These are phyloP conservation scores for Trididemnum clinides DNA, from an alignment of 23 tunicate species.

Conservation along the genomic window DNA sequence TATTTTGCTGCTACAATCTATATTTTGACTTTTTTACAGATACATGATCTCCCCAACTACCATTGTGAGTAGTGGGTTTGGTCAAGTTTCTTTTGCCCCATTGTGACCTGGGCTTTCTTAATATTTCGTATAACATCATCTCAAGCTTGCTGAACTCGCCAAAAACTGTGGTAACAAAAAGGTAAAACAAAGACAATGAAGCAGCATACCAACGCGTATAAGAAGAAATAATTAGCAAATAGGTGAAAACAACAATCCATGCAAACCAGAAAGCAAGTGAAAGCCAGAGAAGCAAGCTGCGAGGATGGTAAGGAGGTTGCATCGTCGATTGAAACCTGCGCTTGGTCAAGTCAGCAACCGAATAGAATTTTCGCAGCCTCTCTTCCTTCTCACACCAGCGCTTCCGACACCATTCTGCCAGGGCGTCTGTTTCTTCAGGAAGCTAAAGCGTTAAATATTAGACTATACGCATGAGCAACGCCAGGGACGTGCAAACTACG, in stretches of 20 bases:
- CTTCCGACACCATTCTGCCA: slow-evolving; percentile 61
- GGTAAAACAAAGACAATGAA: slow-evolving; percentile 30
- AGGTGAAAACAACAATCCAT: neutral
- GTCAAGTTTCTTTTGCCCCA: slow-evolving; percentile 3
- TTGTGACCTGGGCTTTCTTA: neutral
- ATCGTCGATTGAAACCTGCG: slow-evolving; percentile 48
- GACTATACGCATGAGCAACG: too few relatives aligned
- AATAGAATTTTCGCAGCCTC: slow-evolving; percentile 49
- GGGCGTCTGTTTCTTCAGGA: slow-evolving; percentile 54
- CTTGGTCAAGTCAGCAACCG: slow-evolving; percentile 9
- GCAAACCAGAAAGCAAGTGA: slow-evolving; percentile 45
- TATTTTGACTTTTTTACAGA: too few relatives aligned
- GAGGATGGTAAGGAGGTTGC: slow-evolving; percentile 27
- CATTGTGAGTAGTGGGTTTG: too few relatives aligned
- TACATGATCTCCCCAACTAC: too few relatives aligned
- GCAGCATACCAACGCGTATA: slow-evolving; percentile 53
- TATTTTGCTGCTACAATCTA: too few relatives aligned
- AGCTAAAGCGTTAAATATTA: too few relatives aligned
- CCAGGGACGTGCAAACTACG: too few relatives aligned
- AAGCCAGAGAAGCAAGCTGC: slow-evolving; percentile 45
- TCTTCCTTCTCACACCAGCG: slow-evolving; percentile 75
- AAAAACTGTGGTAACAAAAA: slow-evolving; percentile 14
- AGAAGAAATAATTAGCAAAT: neutral
- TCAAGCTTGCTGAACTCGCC: slow-evolving; percentile 84
- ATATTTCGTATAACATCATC: slow-evolving; percentile 47